Conservation (phyloP, 2,888 invertebrate species). For the Eupithecia pulchellata region DNA sequence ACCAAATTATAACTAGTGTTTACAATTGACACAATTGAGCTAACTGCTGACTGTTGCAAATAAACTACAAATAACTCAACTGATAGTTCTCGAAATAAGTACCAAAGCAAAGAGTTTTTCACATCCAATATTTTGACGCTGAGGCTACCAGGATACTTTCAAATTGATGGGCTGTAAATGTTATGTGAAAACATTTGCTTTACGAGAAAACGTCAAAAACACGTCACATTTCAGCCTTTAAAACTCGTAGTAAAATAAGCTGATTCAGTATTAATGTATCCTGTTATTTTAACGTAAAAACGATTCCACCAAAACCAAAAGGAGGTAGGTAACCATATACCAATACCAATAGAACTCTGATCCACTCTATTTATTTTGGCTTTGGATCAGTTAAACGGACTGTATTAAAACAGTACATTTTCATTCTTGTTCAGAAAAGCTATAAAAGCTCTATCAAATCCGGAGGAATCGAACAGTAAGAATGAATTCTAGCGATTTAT, state of each 20-base stretch:
- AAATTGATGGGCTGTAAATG: neutral
- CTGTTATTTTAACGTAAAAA: neutral
- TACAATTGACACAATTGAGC: too few relatives aligned
- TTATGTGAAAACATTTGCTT: slow-evolving; percentile 12
- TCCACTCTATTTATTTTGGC: neutral
- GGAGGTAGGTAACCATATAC: neutral
- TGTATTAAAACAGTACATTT: neutral
- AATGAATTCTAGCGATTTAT: neutral
- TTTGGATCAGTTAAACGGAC: neutral
- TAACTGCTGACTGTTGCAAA: too few relatives aligned
- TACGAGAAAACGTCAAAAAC: slow-evolving; percentile 14
- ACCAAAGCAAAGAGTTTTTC: neutral
- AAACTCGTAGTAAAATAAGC: neutral
- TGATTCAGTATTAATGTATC: slow-evolving; percentile 1
- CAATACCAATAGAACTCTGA: too few relatives aligned
- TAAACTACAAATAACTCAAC: too few relatives aligned
- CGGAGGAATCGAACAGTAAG: neutral
- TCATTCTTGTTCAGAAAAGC: neutral
- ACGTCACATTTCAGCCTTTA: slow-evolving; percentile 6
- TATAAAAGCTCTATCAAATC: neutral
- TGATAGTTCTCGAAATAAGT: neutral
- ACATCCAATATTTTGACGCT: neutral
- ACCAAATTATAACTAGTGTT: too few relatives aligned
- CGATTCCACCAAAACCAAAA: neutral
- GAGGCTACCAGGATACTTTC: neutral